Evolutionary conservation across 2,113 vertebrate species (phyloP).

Genomic region (Campylomormyrus tamandua): DNA sequence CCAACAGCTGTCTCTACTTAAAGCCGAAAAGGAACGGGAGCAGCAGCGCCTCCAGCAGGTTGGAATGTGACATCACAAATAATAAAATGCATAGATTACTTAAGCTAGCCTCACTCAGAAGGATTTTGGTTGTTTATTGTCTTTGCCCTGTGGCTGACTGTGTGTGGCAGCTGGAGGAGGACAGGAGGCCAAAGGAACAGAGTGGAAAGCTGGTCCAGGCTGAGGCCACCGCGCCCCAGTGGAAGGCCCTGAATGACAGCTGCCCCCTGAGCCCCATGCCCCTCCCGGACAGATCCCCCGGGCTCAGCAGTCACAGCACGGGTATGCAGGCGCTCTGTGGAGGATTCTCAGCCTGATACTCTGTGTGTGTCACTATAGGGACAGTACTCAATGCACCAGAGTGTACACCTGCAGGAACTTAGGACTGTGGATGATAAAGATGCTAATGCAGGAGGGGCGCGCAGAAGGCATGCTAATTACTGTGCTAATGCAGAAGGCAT

Average conservation of each 20-base stretch:
- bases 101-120: not conserved
- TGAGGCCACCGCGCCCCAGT: conserved; percentile 54
- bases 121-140: conserved; percentile 1
- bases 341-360: not conserved
- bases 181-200: conserved; percentile 62
- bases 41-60: conserved; percentile 78
- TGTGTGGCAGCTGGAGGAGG: conserved; percentile 55
- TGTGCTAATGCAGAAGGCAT: not conserved
- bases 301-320: conserved; percentile 49
- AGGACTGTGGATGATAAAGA: not conserved
- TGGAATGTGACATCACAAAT: conserved; percentile 32
- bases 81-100: not conserved
- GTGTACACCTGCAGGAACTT: not conserved
- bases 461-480: not conserved
- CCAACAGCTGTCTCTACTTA: conserved; percentile 73
- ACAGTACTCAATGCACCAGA: not conserved
- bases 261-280: conserved; percentile 50
- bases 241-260: conserved; percentile 52
- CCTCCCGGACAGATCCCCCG: conserved; percentile 42
- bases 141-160: conserved; percentile 46
- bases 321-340: conserved; percentile 48
- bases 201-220: conserved; percentile 36
- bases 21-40: conserved; percentile 81
- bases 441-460: not conserved
- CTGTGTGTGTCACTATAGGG: not conserved